Evolutionary conservation across 1,140 invertebrate genomes (phyloP).

Genomic region (Temnothorax curvispinosus): DNA sequence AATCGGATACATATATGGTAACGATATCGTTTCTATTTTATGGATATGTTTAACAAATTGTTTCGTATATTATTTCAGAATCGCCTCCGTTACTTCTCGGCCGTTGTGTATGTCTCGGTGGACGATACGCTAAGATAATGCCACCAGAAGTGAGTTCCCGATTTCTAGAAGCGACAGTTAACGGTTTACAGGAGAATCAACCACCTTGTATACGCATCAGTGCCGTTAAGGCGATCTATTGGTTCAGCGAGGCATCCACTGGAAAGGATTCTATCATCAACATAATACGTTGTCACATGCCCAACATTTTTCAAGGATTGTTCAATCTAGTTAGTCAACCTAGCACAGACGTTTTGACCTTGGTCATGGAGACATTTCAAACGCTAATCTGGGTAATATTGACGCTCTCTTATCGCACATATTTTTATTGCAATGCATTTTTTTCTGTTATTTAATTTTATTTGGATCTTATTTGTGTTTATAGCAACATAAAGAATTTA

Average conservation of each 20-base stretch:
- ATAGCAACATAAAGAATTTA: constrained; percentile 90
- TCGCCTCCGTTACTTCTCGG: constrained; percentile 90
- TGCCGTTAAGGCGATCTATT: constrained; percentile 85
- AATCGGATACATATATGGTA: neutral
- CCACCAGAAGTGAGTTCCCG: constrained; percentile 86
- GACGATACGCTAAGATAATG: constrained; percentile 88
- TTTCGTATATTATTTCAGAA: constrained; percentile 67
- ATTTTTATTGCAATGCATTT: neutral
- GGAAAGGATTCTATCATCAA: constrained; percentile 74
- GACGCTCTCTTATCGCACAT: neutral
- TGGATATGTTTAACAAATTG: neutral
- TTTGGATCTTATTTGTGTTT: constrained; percentile 46
- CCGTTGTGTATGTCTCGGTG: constrained; percentile 90
- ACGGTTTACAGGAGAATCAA: constrained; percentile 87
- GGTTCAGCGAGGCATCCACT: constrained; percentile 78
- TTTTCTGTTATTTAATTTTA: constrained; percentile 7
- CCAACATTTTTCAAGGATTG: constrained; percentile 82
- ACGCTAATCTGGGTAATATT: constrained; percentile 88
- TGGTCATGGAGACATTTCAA: constrained; percentile 90
- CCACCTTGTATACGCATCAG: constrained; percentile 83
- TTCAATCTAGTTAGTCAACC: constrained; percentile 80
- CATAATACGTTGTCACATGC: constrained; percentile 80
- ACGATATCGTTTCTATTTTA: neutral
- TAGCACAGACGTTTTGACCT: constrained; percentile 86
- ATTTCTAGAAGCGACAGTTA: constrained; percentile 89